Evolutionary conservation across 2,113 vertebrate genomes (phyloP), one percentile per base, ranked within the genome.

Genomic region (Uropsilus gracilis): DNA sequence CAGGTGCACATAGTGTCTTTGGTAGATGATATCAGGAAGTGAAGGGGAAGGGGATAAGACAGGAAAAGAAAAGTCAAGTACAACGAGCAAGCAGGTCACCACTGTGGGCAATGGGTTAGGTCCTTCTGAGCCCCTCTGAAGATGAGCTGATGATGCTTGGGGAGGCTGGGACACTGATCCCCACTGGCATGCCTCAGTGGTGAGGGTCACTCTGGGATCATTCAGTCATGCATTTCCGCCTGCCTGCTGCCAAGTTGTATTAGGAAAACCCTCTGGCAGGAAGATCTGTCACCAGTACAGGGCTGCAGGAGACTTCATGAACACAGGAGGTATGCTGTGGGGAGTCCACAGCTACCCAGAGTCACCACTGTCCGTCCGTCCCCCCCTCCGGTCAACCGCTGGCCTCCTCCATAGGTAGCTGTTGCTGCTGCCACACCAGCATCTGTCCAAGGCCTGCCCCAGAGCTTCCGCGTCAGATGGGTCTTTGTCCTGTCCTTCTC

Each of bases 241-340:
- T 42, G 44, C 55, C 39, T 28, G 10, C 72, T 48, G n/a, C 78
- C 37, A 37, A 11, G 5, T 30, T 55, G 10, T 34, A 2, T 20
- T 11, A 17, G 6, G 71, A 42, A 28, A 55, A 72, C 37, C 17
- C 50, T 17, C 1, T 1, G 44, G 61, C 28, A 68, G 53, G 5
- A 55, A 55, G 53, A 20, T 55, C 53, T 22, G 20, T 55, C 53
- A 20, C 53, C 7, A 20, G 1, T 55, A 20, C 20, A n/a, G 5
- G 8, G 44, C 20, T 13, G n/a, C 48, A 71, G 18, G 32, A 48
- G 32, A 11, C 37, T n/a, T 32, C 0, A 0, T n/a, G 42, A 22
- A 4, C 3, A 42, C 20, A 44, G 64, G 17, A 0, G 0, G 16
- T 8, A 6, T 1, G 17, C 7, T 0, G 17, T 13, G 16, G 20